phyloP scores from a whole-genome alignment of 2,888 invertebrate species.

The Drosophila monieri region DNA sequence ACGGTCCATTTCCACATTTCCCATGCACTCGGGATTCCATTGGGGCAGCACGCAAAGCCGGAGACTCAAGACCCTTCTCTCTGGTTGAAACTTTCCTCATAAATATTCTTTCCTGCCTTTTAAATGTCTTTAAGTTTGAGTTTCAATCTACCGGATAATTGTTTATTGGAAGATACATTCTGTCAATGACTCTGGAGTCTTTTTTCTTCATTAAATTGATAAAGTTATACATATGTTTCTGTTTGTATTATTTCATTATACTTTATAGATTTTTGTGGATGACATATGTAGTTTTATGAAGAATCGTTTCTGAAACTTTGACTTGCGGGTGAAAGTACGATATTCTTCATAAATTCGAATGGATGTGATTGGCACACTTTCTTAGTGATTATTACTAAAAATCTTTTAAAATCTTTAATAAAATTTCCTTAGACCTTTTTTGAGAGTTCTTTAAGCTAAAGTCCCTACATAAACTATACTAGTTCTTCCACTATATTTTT shows the following conservation, averaged over 20 bases:
- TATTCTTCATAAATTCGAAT: no score
- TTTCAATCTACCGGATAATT: constrained; percentile 17
- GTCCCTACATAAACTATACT: no score
- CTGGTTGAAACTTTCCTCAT: constrained; percentile 20
- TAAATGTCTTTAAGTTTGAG: background rate
- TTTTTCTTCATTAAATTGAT: background rate
- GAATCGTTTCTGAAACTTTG: background rate
- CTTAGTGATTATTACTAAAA: no score
- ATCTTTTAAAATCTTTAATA: no score
- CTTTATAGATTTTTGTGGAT: background rate
- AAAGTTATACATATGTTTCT: background rate
- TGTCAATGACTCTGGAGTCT: background rate
- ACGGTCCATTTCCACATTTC: constrained; percentile 53
- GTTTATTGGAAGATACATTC: constrained; percentile 1
- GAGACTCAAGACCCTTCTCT: constrained; percentile 10
- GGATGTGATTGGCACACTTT: no score
- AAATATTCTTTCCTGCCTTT: constrained; percentile 15
- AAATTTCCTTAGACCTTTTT: no score
- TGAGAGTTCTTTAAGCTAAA: no score
- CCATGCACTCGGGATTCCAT: constrained; percentile 24
- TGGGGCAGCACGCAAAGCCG: constrained; percentile 15
- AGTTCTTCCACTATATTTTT: background rate
- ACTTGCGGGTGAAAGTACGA: no score
- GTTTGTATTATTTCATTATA: background rate
- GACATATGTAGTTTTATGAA: background rate